These are phyloP conservation scores for Cataglyphis livida DNA, from an alignment of 2,888 invertebrate genomes.

Conservation along the genomic window DNA sequence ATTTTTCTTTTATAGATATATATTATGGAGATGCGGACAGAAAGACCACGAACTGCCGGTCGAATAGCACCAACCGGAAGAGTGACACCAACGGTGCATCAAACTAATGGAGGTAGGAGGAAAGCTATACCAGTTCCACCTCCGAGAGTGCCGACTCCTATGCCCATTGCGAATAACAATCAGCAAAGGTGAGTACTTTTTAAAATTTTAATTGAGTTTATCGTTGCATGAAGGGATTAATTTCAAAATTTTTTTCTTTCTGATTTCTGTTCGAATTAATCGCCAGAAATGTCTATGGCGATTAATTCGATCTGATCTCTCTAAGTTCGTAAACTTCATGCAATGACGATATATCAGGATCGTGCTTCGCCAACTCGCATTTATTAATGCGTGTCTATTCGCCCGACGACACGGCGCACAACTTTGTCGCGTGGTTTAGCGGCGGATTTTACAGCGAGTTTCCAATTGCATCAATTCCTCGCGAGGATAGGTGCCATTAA, in stretches of 20 bases:
- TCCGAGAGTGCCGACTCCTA: slow-evolving; percentile 87
- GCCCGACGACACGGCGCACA: slow-evolving; percentile 34
- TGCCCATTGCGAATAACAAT: slow-evolving; percentile 86
- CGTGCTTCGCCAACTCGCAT: slow-evolving; percentile 13
- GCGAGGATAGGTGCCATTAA: slow-evolving; percentile 71
- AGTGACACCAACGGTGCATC: slow-evolving; percentile 82
- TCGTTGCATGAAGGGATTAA: neutral
- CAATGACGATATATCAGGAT: slow-evolving; percentile 26
- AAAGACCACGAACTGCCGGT: slow-evolving; percentile 82
- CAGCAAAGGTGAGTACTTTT: slow-evolving; percentile 85
- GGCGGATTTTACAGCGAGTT: slow-evolving; percentile 65
- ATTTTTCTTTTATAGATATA: slow-evolving; percentile 37
- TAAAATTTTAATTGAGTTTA: neutral
- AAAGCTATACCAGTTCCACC: slow-evolving; percentile 87
- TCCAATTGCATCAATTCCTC: slow-evolving; percentile 59
- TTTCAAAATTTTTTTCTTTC: neutral
- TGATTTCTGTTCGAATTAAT: neutral
- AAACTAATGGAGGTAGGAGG: slow-evolving; percentile 80
- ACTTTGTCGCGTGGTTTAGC: slow-evolving; percentile 66
- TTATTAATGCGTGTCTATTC: slow-evolving; percentile 30
- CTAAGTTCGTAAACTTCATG: slow-evolving; percentile 20
- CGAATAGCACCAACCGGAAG: slow-evolving; percentile 83
- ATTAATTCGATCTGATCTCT: slow-evolving; percentile 9
- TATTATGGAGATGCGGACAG: slow-evolving; percentile 82
- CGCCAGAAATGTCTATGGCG: neutral